These are phyloP conservation scores for Tachina fera DNA, from an alignment of 2,888 invertebrate species.

Conservation along the genomic window DNA sequence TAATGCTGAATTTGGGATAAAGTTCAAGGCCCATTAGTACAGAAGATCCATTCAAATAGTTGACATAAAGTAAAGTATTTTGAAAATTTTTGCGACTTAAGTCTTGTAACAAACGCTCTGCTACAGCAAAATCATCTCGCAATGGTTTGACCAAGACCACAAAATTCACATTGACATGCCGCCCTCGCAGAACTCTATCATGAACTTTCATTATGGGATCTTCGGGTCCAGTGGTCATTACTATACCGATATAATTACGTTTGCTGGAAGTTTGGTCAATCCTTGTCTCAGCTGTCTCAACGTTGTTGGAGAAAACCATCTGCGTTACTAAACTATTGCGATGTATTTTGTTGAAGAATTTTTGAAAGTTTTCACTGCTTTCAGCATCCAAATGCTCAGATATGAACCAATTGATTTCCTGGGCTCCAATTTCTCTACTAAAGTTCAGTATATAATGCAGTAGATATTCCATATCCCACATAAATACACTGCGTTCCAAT, in stretches of 20 bases:
- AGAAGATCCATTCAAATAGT: slow-evolving; percentile 72
- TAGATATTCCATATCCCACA: slow-evolving; percentile 47
- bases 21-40: slow-evolving; percentile 74
- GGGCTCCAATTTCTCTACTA: not conserved
- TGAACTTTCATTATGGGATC: slow-evolving; percentile 60
- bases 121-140: slow-evolving; percentile 52
- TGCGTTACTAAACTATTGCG: slow-evolving; percentile 7
- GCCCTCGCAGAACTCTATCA: not conserved
- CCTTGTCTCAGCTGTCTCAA: not conserved
- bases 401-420: slow-evolving; percentile 57
- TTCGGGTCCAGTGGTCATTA: slow-evolving; percentile 74
- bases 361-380: slow-evolving; percentile 22
- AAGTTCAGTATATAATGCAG: slow-evolving; percentile 13
- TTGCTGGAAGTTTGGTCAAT: slow-evolving; percentile 19
- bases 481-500: not conserved
- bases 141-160: slow-evolving; percentile 42
- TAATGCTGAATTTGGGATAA: slow-evolving; percentile 74
- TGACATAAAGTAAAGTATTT: slow-evolving; percentile 75
- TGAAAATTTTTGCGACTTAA: slow-evolving; percentile 72
- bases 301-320: slow-evolving; percentile 26
- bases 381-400: slow-evolving; percentile 18
- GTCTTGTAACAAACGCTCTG: slow-evolving; percentile 24
- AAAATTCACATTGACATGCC: slow-evolving; percentile 53
- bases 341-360: slow-evolving; percentile 38
- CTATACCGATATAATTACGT: slow-evolving; percentile 73